Evolutionary conservation across 2,888 invertebrate genomes (phyloP).

Genomic region (Agrotis clavis): DNA sequence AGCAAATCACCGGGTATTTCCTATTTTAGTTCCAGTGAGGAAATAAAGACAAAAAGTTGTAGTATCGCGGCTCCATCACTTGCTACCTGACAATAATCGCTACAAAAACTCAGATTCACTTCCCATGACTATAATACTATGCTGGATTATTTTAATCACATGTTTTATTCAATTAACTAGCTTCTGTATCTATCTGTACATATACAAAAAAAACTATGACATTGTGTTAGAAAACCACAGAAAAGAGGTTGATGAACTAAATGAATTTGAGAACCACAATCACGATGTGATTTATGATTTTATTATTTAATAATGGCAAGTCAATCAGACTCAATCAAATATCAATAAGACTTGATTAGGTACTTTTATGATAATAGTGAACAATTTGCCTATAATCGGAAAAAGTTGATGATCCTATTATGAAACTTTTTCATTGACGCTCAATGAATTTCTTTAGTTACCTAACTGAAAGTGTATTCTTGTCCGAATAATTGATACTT

Average conservation of each 20-base stretch:
- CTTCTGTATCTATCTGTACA: slow-evolving; percentile 21
- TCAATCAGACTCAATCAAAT: slow-evolving; percentile 40
- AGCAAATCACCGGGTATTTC: slow-evolving; percentile 56
- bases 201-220: background rate
- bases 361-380: slow-evolving; percentile 20
- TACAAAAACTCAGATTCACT: slow-evolving; percentile 84
- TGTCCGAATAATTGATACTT: background rate
- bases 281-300: slow-evolving; percentile 18
- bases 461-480: slow-evolving; percentile 10
- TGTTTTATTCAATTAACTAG: slow-evolving; percentile 53
- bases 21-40: slow-evolving; percentile 78
- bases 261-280: slow-evolving; percentile 33
- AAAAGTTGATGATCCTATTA: slow-evolving; percentile 23
- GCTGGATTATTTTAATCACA: slow-evolving; percentile 65
- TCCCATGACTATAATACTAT: slow-evolving; percentile 87
- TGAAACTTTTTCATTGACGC: background rate
- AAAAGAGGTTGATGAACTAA: slow-evolving; percentile 29
- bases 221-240: slow-evolving; percentile 17
- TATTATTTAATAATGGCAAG: slow-evolving; percentile 26
- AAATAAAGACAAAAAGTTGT: slow-evolving; percentile 80
- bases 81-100: slow-evolving; percentile 77
- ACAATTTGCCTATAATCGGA: slow-evolving; percentile 4
- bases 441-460: slow-evolving; percentile 9
- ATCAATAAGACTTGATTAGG: slow-evolving; percentile 35
- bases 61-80: slow-evolving; percentile 81